Base-by-base conservation (phyloP, 2,888 invertebrate genomes). In the Drosophila lutescens region DNA sequence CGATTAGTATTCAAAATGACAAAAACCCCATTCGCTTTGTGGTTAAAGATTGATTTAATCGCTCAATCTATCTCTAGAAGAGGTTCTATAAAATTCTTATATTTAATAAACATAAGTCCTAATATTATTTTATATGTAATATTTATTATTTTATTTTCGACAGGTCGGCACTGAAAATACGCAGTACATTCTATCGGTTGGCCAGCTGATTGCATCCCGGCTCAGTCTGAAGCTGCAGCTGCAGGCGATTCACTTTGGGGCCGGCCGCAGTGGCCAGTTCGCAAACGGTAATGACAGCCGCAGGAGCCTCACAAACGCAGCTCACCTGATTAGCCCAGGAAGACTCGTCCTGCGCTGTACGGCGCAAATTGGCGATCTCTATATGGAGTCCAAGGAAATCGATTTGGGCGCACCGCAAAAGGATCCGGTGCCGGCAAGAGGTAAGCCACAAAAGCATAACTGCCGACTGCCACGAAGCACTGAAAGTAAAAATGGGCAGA, bases 341-440 rank as follows among this genome's bases (percentile, higher is more conserved):
- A 93, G 95, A 74, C 92, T 96, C 86, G 93, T 95, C 76, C 93
- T 97, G 49, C 94, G 95, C 60, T 97, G 96, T 90, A 94, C 94
- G 55, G 95, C 96, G 38, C 93, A 94, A 83, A 94, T 96, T 82
- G 94, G 94, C 73, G 94, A 94, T 63, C 93, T 96, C 78, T 96
- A 96, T 93, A 94, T 94, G 78, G 94, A 94, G 90, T 94, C 94
- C 72, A 95, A 95, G 63, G 95, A 95, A 88, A 92, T 95, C 80
- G 95, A 95, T 90, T 94, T 96, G 89, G 95, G 95, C 74, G 94
- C 95, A 59, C 95, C 95, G 71, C 94, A 95, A 56, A 90, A 76
- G 79, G 96, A 96, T 92, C 96, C 96, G 10, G 94, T 96, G 82
- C 96, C 96, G 30, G 96, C 96, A 90, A 94, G 96, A 94, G 96